Base-by-base conservation (phyloP, 1,140 invertebrate species). In the Coelopa frigida region DNA sequence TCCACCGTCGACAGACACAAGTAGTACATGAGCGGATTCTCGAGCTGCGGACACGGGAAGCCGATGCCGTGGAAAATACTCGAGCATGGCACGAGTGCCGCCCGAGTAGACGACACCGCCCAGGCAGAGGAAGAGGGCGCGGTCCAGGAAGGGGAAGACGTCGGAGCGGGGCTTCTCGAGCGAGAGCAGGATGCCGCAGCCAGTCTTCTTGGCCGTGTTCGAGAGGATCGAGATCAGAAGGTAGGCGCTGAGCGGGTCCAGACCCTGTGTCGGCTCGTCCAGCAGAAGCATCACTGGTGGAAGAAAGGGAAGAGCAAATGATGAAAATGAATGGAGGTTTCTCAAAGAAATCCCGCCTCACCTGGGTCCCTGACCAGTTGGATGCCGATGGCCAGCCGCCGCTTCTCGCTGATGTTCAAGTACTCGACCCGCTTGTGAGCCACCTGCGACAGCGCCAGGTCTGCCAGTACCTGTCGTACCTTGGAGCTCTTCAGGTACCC, bases 21-120 rank as follows among this genome's bases (percentile, higher is more conserved):
- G 67, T 94, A 94, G 72, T 94, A 94, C 88, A 93, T 94, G 0
- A 94, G 71, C 0, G 90, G 90, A 68, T 94, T 94, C 67, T 94
- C 90, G 33, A 93, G 68, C 65, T 93, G 86, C 1, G 90, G 90
- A 71, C 91, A 94, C 0, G 91, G 89, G 61, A 94, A 94, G 7
- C 90, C 90, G 53, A 94, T 90, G 36, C 81, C 84, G 26, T 86
- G 81, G n/a, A 63, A 94, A 94, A 61, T 94, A 94, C 55, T 94
- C 89, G 33, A 94, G 70, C 78, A 94, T 87, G 55, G 87, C 84
- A 26, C 89, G 76, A 0, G 90, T 94, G 5, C 86, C 85, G 3
- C 90, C 91, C 0, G 89, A 87, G 59, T 94, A 94, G 2, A 94
- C 89, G 11, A 93, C 83, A 54, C 93, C 89, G 0, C 90, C 90